Percentiles rank a stretch among this genome's conserved stretches.
Conservation (phyloP, 2,797 vertebrate species). For the Lacerta viridis region DNA sequence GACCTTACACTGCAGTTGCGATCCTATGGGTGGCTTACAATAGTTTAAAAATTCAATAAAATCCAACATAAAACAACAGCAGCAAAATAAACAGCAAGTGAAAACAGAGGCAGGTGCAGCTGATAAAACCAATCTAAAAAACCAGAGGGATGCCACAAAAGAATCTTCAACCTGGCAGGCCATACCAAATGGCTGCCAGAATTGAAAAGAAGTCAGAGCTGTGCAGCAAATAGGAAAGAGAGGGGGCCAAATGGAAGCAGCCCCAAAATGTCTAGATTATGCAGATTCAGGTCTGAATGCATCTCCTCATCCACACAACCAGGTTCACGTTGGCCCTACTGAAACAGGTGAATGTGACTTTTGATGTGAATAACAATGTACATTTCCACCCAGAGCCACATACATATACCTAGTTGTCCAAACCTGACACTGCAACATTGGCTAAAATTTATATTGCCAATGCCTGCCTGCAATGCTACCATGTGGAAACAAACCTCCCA, state of each 20-base stretch:
- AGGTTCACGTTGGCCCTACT: neutral
- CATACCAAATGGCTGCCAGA: neutral
- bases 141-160: neutral
- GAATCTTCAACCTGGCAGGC: neutral
- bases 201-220: neutral
- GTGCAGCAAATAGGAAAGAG: neutral
- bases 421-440: neutral
- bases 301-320: neutral
- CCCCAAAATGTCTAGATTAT: neutral
- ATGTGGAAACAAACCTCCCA: neutral
- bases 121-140: neutral
- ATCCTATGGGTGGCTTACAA: neutral
- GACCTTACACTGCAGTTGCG: neutral
- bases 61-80: neutral
- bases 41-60: slow-evolving; percentile 7
- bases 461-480: neutral
- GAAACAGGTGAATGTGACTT: neutral
- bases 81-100: neutral
- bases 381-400: neutral
- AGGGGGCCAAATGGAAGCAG: neutral
- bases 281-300: neutral
- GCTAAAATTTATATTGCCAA: neutral
- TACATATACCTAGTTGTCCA: neutral
- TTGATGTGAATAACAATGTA: neutral
- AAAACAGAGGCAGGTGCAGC: neutral